Evolutionary conservation across 30 jellyfish, hydroid and myxozoan species (phyloP), one percentile per base, ranked within the genome.

Genomic region (Mastigias papua): DNA sequence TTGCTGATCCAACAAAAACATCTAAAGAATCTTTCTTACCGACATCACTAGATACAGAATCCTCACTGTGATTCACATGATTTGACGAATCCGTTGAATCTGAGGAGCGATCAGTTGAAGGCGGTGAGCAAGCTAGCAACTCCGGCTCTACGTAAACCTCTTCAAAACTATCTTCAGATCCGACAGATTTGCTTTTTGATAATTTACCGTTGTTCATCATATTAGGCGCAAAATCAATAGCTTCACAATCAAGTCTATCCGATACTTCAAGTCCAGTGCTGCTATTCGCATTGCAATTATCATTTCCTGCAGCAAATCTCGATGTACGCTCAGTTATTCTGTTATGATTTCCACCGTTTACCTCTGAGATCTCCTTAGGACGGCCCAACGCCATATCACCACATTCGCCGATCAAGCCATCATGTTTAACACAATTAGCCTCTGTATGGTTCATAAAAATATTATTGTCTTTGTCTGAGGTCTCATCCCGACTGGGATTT

Each of bases 1-100:
- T 87, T 16, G 96, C 96, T 10, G 96, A 87, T 46, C 96, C 96
- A 33, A 70, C 82, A 48, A 64, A 64, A 11, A 50, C 49, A 42
- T 75, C 88, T 70, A 82, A 22, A 4, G 91, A 62, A 49, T 82
- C 91, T 54, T 61, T 29, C 48, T 15, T 22, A 10, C 58, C 69
- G 35, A 2, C 37, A 23, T 30, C 34, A 15, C 66, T 32, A 26
- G 69, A 5, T 58, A 49, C 31, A 0, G 70, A 78, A 78, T 78
- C 88, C 66, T 30, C 42, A 11, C 20, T 61, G 26, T 5, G 48
- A 63, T 78, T 30, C 8, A 13, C 46, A 46, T 26, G 62, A 22
- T 2, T n/a, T 33, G 54, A 42, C 23, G 69, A 42, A 7, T 78
- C 76, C 37, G 64, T 42, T 32, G 62, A 11, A 11, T 42, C 70